Evolutionary conservation across 2,113 vertebrate genomes (phyloP).

Genomic region (Orientallactaga bullata): DNA sequence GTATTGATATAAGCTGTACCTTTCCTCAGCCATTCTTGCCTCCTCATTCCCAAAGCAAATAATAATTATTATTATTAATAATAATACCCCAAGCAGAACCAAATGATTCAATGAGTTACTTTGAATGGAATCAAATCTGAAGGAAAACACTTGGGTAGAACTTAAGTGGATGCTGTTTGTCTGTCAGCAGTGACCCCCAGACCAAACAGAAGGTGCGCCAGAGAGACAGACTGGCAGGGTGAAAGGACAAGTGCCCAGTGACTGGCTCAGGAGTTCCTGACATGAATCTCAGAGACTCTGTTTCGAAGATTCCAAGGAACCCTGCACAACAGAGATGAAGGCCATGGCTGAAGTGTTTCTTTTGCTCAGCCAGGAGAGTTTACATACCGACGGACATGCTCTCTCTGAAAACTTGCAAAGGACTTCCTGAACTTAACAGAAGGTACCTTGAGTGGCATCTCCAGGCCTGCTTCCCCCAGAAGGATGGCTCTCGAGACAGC

Average conservation of each 20-base stretch:
- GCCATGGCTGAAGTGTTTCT: neutral
- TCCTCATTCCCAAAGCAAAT: neutral
- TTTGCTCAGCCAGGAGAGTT: neutral
- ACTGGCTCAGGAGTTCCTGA: neutral
- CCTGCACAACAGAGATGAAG: neutral
- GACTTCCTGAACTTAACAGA: neutral
- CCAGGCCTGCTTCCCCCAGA: neutral
- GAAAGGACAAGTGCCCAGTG: neutral
- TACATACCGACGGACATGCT: neutral
- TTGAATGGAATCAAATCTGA: neutral
- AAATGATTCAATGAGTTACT: constrained; percentile 37
- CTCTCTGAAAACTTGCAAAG: neutral
- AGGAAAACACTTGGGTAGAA: constrained; percentile 30
- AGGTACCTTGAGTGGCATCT: neutral
- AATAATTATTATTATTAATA: no score
- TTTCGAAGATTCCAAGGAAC: neutral
- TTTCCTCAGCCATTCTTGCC: neutral
- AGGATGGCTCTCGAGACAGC: neutral
- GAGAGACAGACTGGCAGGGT: neutral
- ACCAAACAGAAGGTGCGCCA: constrained; percentile 3
- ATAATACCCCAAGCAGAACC: no score
- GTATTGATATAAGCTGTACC: neutral
- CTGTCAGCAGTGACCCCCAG: neutral
- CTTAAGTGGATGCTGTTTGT: neutral
- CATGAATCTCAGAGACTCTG: neutral